Evolutionary conservation across 1,140 invertebrate genomes (phyloP), one percentile per base, ranked within the genome.

Genomic region (Dendrolimus kikuchii): DNA sequence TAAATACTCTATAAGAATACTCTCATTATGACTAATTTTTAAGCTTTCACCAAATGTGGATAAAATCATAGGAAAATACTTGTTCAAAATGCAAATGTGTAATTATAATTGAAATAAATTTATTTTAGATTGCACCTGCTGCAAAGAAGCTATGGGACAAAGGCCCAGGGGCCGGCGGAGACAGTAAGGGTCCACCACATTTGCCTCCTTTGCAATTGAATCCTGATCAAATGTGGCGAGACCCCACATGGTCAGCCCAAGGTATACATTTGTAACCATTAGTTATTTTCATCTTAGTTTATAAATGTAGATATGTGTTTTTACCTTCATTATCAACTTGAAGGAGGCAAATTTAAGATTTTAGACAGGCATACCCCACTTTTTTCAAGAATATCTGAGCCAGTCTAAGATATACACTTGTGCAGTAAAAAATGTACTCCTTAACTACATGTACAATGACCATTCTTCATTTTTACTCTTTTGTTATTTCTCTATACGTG

Each of bases 221-320:
- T 74, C 93, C 94, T 79, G 92, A 93, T 75, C 93, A 94, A 81
- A 93, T 94, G 89, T 95, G 94, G 94, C 89, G 94, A 66, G 94
- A 96, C 83, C 91, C 94, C 10, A 94, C 95, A 51, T 96, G 95
- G 95, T 94, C 93, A 70, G 93, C 93, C 58, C 93, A 94, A 89
- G 93, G 93, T 94, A 88, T 23, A 23, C 23, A 23, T 23, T 23
- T 23, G 23, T 23, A 65, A 65, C 61, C 40, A 38, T 39, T 44
- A 51, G 4, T 5, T 49, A 50, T 53, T 8, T 37, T 8, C n/a
- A 38, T 23, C 38, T 55, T 7, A 55, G 4, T n/a, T 49, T 36
- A 10, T n/a, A 9, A 6, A 10, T 48, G 42, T 44, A 10, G 9
- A 36, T 23, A 8, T 37, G 42, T 5, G 42, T 0, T 9, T 43